These are phyloP conservation scores for Automeris io DNA, from an alignment of 2,888 invertebrate genomes.

Conservation along the genomic window DNA sequence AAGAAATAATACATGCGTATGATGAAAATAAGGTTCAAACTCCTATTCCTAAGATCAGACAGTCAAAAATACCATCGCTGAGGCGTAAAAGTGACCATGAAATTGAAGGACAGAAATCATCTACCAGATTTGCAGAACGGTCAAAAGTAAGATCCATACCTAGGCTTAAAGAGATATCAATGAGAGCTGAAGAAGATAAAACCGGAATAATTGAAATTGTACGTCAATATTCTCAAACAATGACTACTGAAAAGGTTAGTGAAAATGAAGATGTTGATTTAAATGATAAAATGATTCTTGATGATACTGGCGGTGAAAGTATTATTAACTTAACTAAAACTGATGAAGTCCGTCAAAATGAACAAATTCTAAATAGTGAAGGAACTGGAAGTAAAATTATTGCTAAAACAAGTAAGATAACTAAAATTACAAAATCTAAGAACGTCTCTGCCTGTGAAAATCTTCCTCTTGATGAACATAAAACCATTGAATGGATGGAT, in stretches of 20 bases:
- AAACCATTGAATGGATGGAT: neutral
- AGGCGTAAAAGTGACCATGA: conserved; percentile 41
- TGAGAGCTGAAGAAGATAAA: conserved; percentile 7
- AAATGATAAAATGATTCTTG: neutral
- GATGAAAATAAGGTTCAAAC: conserved; percentile 36
- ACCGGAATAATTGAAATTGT: conserved; percentile 7
- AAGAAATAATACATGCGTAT: conserved; percentile 61
- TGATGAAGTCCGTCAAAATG: neutral
- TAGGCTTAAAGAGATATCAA: conserved; percentile 10
- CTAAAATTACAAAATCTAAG: neutral
- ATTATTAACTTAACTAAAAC: neutral
- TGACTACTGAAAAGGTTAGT: neutral
- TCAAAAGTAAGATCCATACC: conserved; percentile 11
- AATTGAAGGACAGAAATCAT: neutral
- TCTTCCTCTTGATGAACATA: neutral
- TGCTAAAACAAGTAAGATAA: neutral
- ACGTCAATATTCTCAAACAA: conserved; percentile 5
- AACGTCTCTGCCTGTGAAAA: neutral
- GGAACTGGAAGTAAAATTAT: neutral
- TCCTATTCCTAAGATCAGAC: neutral
- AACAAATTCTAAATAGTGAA: neutral
- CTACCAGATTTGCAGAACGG: conserved; percentile 5
- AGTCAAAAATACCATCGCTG: conserved; percentile 38
- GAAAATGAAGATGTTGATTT: neutral
- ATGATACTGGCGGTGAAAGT: neutral